phyloP scores from a whole-genome alignment of 2,888 invertebrate species.

The Trilocha varians region DNA sequence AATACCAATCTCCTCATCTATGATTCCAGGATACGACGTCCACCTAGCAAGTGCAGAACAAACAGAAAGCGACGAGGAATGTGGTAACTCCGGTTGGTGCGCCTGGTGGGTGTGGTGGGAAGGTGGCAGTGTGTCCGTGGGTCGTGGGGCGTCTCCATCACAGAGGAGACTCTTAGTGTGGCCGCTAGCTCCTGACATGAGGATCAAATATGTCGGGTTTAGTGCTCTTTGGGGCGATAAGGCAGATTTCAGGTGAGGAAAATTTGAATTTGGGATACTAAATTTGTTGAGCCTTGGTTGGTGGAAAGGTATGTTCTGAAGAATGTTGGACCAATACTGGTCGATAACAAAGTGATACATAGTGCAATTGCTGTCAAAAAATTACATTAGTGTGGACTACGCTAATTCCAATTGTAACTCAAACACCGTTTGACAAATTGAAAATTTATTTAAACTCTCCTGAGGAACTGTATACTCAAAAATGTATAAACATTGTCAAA shows the following conservation, averaged over 20 bases:
- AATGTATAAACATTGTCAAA: too few relatives aligned
- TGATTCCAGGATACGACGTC: constrained; percentile 75
- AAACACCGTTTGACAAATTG: too few relatives aligned
- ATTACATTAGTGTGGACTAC: too few relatives aligned
- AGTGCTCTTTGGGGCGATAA: constrained; percentile 76
- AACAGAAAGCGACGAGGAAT: constrained; percentile 70
- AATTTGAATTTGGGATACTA: not conserved
- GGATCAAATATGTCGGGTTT: constrained; percentile 76
- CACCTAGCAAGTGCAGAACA: constrained; percentile 74
- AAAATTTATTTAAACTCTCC: too few relatives aligned
- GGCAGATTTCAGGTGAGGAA: constrained; percentile 75
- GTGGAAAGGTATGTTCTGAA: too few relatives aligned
- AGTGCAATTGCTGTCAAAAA: too few relatives aligned
- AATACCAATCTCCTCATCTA: too few relatives aligned
- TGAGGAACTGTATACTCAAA: too few relatives aligned
- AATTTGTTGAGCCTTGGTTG: too few relatives aligned
- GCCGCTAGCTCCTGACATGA: constrained; percentile 74
- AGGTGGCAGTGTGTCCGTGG: constrained; percentile 71
- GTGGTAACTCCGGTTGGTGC: constrained; percentile 64
- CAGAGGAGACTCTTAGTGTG: constrained; percentile 73
- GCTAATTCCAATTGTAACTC: too few relatives aligned
- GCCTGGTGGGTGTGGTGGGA: constrained; percentile 82
- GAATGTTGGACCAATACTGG: too few relatives aligned
- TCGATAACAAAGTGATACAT: too few relatives aligned
- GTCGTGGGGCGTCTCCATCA: constrained; percentile 70